Percentiles rank a stretch among this genome's conserved stretches.
Conservation (phyloP, 1,140 invertebrate genomes). For the Lepidurus apus region DNA sequence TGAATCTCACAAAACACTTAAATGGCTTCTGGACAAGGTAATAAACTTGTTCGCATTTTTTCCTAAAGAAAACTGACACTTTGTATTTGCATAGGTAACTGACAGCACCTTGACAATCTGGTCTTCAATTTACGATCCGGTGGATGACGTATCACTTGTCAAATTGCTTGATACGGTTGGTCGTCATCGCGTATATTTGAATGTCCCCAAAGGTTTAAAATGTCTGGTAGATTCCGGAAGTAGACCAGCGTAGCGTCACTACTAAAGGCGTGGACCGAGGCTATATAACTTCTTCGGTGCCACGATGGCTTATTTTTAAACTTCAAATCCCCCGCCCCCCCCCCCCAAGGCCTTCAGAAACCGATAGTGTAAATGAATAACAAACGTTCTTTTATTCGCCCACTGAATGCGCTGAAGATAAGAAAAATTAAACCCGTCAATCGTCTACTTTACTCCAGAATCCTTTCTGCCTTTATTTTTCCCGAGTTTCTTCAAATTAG, state of each 20-base stretch:
- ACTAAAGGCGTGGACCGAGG: background rate
- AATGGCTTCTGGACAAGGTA: constrained; percentile 36
- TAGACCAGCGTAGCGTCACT: background rate
- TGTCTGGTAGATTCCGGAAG: constrained; percentile 3
- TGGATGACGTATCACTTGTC: constrained; percentile 33
- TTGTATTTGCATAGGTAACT: constrained; percentile 34
- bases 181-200: constrained; percentile 28
- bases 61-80: background rate
- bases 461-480: background rate
- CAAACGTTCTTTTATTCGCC: too few relatives aligned
- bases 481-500: constrained; percentile 22
- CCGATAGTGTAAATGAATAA: too few relatives aligned
- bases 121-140: constrained; percentile 49
- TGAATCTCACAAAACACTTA: background rate
- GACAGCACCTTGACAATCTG: constrained; percentile 62
- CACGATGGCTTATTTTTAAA: background rate
- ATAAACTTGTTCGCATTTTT: background rate
- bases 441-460: background rate
- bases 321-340: background rate
- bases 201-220: constrained; percentile 26
- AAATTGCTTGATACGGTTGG: constrained; percentile 31
- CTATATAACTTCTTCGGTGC: background rate
- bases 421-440: background rate
- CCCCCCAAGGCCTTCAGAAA: too few relatives aligned
- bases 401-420: too few relatives aligned